phyloP scores from a whole-genome alignment of 2,797 vertebrate species.

The Myotis daubentonii region DNA sequence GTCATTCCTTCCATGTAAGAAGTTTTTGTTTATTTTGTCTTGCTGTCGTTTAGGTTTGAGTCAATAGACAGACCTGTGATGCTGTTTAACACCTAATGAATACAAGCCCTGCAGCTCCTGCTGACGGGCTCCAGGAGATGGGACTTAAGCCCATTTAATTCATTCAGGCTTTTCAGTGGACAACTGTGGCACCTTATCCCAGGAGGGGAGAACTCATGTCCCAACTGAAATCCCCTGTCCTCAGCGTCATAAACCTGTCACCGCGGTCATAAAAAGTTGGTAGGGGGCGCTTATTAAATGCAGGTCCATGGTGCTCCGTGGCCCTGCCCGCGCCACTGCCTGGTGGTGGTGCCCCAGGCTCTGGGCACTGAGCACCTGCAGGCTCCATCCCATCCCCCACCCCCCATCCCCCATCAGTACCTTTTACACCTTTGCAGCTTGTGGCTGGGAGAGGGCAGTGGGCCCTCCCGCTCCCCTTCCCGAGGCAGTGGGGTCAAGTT shows the following conservation, averaged over 20 bases:
- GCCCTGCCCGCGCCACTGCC: background rate
- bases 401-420: too few species aligned
- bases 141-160: background rate
- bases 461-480: background rate
- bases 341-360: background rate
- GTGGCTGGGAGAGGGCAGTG: background rate
- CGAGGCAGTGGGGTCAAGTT: background rate
- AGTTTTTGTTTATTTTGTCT: conserved; percentile 33
- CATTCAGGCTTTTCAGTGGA: background rate
- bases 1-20: background rate
- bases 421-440: background rate
- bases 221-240: conserved; percentile 38
- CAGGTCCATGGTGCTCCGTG: rapidly evolving
- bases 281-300: background rate
- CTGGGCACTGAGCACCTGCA: background rate
- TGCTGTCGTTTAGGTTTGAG: background rate
- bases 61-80: background rate
- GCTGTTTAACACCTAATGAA: background rate
- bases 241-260: conserved; percentile 48
- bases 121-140: background rate
- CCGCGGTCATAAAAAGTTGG: conserved; percentile 14
- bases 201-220: rapidly evolving
- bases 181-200: background rate
- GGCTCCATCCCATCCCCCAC: background rate
- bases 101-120: rapidly evolving